Conservation (phyloP, 2,113 vertebrate species). For the Merops nubicus region DNA sequence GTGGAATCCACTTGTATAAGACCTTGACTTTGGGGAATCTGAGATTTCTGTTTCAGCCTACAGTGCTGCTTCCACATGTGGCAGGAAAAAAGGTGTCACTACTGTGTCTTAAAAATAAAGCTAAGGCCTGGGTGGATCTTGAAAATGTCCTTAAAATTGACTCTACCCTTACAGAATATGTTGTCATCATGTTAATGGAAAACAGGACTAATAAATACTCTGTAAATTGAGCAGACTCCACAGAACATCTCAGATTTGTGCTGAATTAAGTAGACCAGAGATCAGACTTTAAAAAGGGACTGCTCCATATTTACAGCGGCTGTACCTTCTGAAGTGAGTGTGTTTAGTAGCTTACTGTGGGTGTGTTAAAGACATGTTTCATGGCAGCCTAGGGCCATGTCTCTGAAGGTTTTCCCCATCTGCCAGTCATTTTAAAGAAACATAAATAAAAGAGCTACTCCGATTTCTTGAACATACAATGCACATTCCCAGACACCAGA, state of each 20-base stretch:
- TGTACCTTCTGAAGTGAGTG: constrained; percentile 18
- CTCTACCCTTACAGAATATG: neutral
- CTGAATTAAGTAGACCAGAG: constrained; percentile 18
- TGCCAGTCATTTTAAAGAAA: constrained; percentile 62
- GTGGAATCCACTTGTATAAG: neutral
- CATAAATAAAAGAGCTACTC: constrained; percentile 56
- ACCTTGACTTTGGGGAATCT: neutral
- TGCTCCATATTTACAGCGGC: neutral
- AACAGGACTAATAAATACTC: neutral
- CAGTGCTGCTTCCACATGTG: neutral
- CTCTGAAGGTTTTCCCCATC: constrained; percentile 60
- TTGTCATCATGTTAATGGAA: neutral
- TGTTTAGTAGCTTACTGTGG: constrained; percentile 36
- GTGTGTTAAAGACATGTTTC: constrained; percentile 59
- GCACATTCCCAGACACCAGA: neutral
- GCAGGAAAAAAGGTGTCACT: neutral
- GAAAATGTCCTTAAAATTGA: neutral
- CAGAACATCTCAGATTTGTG: constrained; percentile 3
- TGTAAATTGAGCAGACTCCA: neutral
- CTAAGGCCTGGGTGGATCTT: neutral
- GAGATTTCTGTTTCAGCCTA: neutral
- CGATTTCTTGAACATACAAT: constrained; percentile 55
- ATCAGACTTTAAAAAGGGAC: neutral
- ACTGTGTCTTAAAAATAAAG: neutral
- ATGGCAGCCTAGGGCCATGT: constrained; percentile 52